Evolutionary conservation across 2,888 invertebrate species (phyloP).

Genomic region (Falcaria lacertinaria): DNA sequence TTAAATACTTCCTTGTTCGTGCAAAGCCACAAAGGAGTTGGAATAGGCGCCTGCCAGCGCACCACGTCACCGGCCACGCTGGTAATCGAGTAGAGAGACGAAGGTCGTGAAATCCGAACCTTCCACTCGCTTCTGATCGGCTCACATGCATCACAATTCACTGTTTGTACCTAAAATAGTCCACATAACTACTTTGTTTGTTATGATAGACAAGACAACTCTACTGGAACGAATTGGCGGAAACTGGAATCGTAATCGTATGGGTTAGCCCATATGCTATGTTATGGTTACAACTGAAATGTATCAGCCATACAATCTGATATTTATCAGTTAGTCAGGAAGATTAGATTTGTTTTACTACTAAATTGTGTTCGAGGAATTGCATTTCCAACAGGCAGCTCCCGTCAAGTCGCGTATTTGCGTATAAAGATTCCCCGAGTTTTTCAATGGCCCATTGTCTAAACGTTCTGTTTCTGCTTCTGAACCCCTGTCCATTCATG

Average conservation of each 20-base stretch:
- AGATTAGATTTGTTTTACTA: conserved; percentile 11
- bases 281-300: not conserved
- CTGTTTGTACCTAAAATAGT: conserved; percentile 25
- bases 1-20: conserved; percentile 36
- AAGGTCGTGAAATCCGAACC: conserved; percentile 74
- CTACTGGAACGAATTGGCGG: not conserved
- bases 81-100: conserved; percentile 70
- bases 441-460: conserved; percentile 59
- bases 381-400: conserved; percentile 15
- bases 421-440: conserved; percentile 43
- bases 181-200: conserved; percentile 12
- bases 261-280: too few species aligned
- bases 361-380: conserved; percentile 13
- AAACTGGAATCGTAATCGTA: not conserved
- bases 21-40: conserved; percentile 41
- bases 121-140: conserved; percentile 62
- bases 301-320: not conserved
- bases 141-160: conserved; percentile 19
- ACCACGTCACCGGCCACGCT: conserved; percentile 60
- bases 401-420: conserved; percentile 29
- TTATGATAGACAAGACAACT: conserved; percentile 8
- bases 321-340: not conserved
- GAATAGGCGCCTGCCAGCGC: conserved; percentile 64
- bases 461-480: conserved; percentile 33
- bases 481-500: conserved; percentile 44